phyloP scores from a whole-genome alignment of 2,113 vertebrate genomes.

The Brachionichthys hirsutus region DNA sequence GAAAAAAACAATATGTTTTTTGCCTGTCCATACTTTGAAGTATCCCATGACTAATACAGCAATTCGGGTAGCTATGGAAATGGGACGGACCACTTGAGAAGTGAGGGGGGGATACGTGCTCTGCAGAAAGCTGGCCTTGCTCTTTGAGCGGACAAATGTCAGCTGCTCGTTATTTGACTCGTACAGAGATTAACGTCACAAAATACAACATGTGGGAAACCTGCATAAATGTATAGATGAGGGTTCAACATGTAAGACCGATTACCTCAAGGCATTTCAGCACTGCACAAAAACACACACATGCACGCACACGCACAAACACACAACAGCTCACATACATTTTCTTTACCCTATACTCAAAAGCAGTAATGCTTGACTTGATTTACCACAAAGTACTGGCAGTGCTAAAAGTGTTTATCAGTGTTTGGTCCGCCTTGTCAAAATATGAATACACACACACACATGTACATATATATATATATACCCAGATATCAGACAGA shows the following conservation, averaged over 20 bases:
- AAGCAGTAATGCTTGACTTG: slow-evolving; percentile 11
- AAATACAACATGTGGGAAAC: slow-evolving; percentile 10
- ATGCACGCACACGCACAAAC: neutral
- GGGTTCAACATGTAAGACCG: slow-evolving; percentile 46
- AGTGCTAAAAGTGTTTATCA: slow-evolving; percentile 20
- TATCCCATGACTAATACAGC: slow-evolving; percentile 65
- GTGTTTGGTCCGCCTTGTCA: slow-evolving; percentile 27
- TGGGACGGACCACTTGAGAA: slow-evolving; percentile 53
- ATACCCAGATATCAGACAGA: too few species aligned
- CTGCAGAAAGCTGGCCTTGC: slow-evolving; percentile 41
- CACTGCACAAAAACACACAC: slow-evolving; percentile 15
- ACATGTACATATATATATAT: too few species aligned
- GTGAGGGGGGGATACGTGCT: slow-evolving; percentile 31
- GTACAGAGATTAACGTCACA: slow-evolving; percentile 15
- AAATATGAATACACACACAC: too few species aligned
- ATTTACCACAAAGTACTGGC: slow-evolving; percentile 5
- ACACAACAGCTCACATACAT: slow-evolving; percentile 2
- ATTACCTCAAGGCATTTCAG: slow-evolving; percentile 36
- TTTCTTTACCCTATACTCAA: too few species aligned
- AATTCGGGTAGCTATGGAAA: slow-evolving; percentile 57
- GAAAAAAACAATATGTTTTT: slow-evolving; percentile 41
- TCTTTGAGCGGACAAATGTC: slow-evolving; percentile 30
- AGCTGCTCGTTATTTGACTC: slow-evolving; percentile 16
- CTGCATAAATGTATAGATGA: slow-evolving; percentile 43
- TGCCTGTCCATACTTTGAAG: slow-evolving; percentile 60